phyloP scores from a whole-genome alignment of 2,113 vertebrate species.

The Catharus minimus region DNA sequence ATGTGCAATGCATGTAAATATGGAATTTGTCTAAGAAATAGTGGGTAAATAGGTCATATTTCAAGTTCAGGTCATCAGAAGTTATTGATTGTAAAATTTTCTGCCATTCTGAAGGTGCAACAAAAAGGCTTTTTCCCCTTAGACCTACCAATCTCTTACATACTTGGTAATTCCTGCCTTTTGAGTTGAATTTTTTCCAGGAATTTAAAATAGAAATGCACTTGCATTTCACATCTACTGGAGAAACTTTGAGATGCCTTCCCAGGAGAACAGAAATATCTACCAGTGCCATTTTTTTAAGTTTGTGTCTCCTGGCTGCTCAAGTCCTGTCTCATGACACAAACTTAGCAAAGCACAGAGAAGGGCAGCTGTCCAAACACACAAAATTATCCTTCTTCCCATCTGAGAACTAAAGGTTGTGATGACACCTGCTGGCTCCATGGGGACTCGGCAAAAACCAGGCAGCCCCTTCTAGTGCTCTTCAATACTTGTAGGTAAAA shows the following conservation, averaged over 20 bases:
- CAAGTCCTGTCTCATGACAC: not conserved
- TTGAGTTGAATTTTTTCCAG: not conserved
- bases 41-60: not conserved
- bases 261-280: not conserved
- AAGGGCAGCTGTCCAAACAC: not conserved
- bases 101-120: not conserved
- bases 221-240: not conserved
- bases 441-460: not conserved
- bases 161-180: not conserved
- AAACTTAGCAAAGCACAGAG: not conserved
- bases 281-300: not conserved
- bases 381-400: not conserved
- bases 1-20: not conserved
- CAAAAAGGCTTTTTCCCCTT: not conserved
- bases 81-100: not conserved
- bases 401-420: slow-evolving; percentile 16
- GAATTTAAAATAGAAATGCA: not conserved
- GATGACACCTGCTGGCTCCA: slow-evolving; percentile 57
- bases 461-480: not conserved
- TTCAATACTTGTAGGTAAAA: not conserved
- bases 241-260: not conserved
- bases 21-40: not conserved
- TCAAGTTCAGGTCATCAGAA: not conserved
- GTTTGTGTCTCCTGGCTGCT: not conserved
- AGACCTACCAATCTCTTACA: not conserved